A percentile compares a stretch with the other conserved stretches of the same genome.
These are phyloP conservation scores for Tetrax tetrax DNA, from an alignment of 2,113 vertebrate genomes.

Conservation along the genomic window DNA sequence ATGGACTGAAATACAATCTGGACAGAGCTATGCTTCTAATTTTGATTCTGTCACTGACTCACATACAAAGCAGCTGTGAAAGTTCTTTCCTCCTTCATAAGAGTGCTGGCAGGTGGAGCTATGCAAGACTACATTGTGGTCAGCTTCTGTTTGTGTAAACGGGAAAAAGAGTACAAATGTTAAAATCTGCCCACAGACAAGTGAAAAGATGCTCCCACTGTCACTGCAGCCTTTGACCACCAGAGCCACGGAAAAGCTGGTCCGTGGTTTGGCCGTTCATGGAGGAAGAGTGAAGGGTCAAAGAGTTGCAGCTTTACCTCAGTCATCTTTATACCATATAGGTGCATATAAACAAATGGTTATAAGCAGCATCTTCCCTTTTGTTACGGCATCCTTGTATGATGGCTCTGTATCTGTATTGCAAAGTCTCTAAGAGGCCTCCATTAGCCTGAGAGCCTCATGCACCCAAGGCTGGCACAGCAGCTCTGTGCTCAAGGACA, in stretches of 20 bases:
- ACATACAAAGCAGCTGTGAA: neutral
- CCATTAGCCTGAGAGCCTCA: neutral
- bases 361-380: neutral
- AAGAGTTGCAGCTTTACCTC: neutral
- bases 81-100: neutral
- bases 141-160: neutral
- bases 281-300: neutral
- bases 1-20: neutral
- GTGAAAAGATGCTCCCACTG: neutral
- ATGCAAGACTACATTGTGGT: neutral
- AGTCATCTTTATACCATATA: neutral
- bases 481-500: neutral
- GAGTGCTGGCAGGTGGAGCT: neutral
- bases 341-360: neutral
- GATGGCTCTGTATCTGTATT: neutral
- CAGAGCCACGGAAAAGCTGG: neutral
- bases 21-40: neutral
- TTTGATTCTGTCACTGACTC: neutral
- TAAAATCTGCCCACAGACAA: neutral
- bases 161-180: neutral
- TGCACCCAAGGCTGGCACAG: neutral
- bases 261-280: neutral
- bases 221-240: neutral
- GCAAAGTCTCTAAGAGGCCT: neutral
- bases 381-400: neutral